A percentile compares a stretch with the other conserved stretches of the same genome.
These are phyloP conservation scores for Dynastes grantii DNA, from an alignment of 2,888 invertebrate genomes.

Conservation along the genomic window DNA sequence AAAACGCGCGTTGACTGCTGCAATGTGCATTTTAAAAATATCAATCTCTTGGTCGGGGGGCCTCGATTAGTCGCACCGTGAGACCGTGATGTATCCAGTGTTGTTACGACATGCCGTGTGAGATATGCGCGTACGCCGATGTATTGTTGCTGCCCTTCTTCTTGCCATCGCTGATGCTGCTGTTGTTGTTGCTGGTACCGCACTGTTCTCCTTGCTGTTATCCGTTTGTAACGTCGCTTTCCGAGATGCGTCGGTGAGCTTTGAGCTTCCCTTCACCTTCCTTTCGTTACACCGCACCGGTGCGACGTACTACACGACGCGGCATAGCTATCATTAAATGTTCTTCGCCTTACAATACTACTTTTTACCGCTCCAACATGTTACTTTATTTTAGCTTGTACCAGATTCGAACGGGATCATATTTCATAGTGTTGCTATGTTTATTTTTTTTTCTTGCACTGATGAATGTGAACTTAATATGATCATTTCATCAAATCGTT, in stretches of 20 bases:
- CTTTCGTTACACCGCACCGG: neutral
- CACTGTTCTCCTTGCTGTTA: constrained; percentile 29
- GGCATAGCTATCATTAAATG: neutral
- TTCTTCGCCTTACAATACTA: constrained; percentile 2
- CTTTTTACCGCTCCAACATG: neutral
- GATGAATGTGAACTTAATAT: too few species aligned
- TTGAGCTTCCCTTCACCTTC: constrained; percentile 54
- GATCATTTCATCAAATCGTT: too few species aligned
- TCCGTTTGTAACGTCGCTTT: constrained; percentile 28
- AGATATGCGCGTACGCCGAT: constrained; percentile 58
- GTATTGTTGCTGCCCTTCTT: constrained; percentile 56
- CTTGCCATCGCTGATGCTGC: constrained; percentile 23
- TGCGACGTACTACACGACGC: constrained; percentile 3
- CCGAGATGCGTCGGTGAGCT: constrained; percentile 54
- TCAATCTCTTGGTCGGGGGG: constrained; percentile 62
- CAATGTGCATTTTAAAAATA: constrained; percentile 58
- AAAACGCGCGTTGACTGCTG: constrained; percentile 60
- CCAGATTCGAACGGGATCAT: neutral
- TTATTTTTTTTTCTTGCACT: too few species aligned
- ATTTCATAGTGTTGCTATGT: too few species aligned
- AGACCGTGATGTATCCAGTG: constrained; percentile 61
- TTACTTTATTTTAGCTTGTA: neutral
- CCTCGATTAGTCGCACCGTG: constrained; percentile 61
- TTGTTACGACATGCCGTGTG: constrained; percentile 61
- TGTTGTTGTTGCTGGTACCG: constrained; percentile 32